Base-by-base conservation (phyloP, 30 jellyfish, hydroid and myxozoan genomes). In the Clytia hemisphaerica region DNA sequence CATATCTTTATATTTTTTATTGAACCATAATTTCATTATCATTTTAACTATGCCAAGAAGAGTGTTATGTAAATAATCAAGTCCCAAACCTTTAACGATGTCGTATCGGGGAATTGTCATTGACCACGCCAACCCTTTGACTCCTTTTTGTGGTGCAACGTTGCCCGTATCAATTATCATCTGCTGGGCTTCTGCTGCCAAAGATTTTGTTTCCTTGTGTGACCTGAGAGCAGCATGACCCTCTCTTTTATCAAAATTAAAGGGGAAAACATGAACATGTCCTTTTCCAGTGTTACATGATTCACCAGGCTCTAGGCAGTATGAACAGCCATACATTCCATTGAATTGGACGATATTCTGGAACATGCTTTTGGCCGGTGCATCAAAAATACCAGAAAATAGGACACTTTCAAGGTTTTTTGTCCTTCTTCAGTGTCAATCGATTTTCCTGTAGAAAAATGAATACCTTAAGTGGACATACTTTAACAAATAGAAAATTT, bases 31-130 rank as follows among this genome's bases (percentile, higher is more conserved):
- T 25, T 37, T 63, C 33, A 47, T 47, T 75, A 70, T 2, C 32
- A 61, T 70, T 61, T 48, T 70, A 16, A 70, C 82, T 7, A 70
- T 33, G 21, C 82, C 82, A 4, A 70, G 45, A n/a, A n/a, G n/a
- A n/a, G n/a, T n/a, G n/a, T 46, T 46, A 37, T 62, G 76, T 36
- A 62, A 18, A 46, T 62, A 62, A 24, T 62, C 76, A 16, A 62
- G 14, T 4, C 37, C 73, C 29, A 66, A 54, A 3, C 79, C 79
- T 6, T 66, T 45, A n/a, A 66, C 45, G 4, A 66, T 9, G 24
- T 66, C 74, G 18, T 30, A 66, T 3, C 30, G 69, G 14, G 69
- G 71, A 16, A 40, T 40, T 7, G 53, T 16, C 53, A 40, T 40
- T 40, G 53, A 40, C 53, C 53, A 40, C 16, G 53, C 16, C 14